phyloP scores from a whole-genome alignment of 92 coral and sea anemone species.

The Virgularia gustaviana region DNA sequence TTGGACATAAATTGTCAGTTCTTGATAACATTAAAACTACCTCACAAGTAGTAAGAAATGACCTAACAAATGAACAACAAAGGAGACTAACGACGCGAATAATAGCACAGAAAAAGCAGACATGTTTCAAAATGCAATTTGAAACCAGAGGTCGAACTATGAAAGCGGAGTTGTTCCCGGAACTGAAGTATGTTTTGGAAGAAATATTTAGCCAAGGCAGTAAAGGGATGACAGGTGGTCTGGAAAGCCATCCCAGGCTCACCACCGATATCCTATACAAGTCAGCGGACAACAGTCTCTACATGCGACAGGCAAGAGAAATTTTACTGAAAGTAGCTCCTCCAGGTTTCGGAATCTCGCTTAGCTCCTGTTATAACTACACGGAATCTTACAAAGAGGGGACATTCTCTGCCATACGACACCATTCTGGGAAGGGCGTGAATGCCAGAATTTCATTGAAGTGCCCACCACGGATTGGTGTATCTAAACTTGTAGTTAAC shows the following conservation, averaged over 20 bases:
- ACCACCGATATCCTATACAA: conserved; percentile 32
- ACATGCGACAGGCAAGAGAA: conserved; percentile 41
- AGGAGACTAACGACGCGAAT: conserved; percentile 30
- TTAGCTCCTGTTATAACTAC: conserved; percentile 45
- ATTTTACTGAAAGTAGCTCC: conserved; percentile 33
- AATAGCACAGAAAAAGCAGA: conserved; percentile 6
- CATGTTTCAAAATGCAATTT: conserved; percentile 1
- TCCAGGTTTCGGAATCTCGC: conserved; percentile 24
- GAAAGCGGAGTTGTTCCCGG: conserved; percentile 25
- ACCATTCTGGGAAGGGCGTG: conserved; percentile 30
- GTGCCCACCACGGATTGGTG: conserved; percentile 29
- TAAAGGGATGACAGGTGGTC: conserved; percentile 33
- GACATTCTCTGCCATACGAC: conserved; percentile 27
- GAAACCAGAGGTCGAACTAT: conserved; percentile 17
- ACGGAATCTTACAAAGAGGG: conserved; percentile 28
- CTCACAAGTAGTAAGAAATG: conserved; percentile 54
- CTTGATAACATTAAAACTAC: conserved; percentile 31
- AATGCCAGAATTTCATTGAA: conserved; percentile 35
- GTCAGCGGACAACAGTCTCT: conserved; percentile 21
- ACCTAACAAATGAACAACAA: conserved; percentile 56
- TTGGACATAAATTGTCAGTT: conserved; percentile 1
- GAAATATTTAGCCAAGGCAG: conserved; percentile 15
- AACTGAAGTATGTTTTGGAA: conserved; percentile 25
- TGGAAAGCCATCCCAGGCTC: conserved; percentile 36
- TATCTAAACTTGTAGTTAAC: conserved; percentile 29